Percentiles rank a stretch among this genome's conserved stretches.
Evolutionary conservation across 2,113 vertebrate species (phyloP).

Genomic region (human): GRCh38 chr3:60245001-60245500

Average conservation of each 20-base stretch:
- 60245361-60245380: background rate
- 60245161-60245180: slow-evolving; percentile 81
- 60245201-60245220: slow-evolving; percentile 78
- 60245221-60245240: slow-evolving; percentile 77
- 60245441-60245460: background rate
- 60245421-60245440: background rate
- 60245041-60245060: slow-evolving; percentile 90
- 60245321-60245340: background rate
- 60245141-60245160: slow-evolving; percentile 80
- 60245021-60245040: slow-evolving; percentile 89
- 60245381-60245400: background rate
- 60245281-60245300: background rate
- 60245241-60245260: slow-evolving; percentile 70
- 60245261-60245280: slow-evolving; percentile 58
- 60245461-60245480: background rate
- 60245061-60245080: slow-evolving; percentile 87
- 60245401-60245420: background rate
- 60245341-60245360: background rate
- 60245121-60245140: slow-evolving; percentile 79
- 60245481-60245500: background rate
- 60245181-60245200: slow-evolving; percentile 70
- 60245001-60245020: slow-evolving; percentile 87
- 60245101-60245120: slow-evolving; percentile 82
- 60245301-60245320: background rate
- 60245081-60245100: slow-evolving; percentile 81